These are phyloP conservation scores for Plusia festucae DNA, from an alignment of 2,888 invertebrate species.

Conservation along the genomic window DNA sequence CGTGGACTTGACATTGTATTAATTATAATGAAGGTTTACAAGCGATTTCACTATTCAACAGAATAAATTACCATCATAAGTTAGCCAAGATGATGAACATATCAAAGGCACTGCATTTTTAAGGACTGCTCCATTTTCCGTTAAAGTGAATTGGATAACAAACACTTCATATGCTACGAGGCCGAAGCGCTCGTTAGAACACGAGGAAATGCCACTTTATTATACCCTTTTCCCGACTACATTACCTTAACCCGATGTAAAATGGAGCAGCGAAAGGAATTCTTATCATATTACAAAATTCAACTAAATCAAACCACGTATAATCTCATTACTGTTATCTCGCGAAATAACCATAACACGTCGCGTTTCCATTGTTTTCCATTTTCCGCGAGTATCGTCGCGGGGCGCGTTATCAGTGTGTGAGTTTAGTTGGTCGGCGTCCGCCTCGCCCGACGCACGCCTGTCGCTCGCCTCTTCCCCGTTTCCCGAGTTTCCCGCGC, in stretches of 20 bases:
- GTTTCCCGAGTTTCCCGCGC: constrained; percentile 78
- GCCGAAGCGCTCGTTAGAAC: constrained; percentile 29
- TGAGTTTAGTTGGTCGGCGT: constrained; percentile 78
- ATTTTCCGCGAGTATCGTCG: constrained; percentile 78
- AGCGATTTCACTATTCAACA: constrained; percentile 15
- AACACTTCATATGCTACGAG: constrained; percentile 37
- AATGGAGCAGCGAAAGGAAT: constrained; percentile 30
- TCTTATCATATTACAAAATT: constrained; percentile 45
- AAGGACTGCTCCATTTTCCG: constrained; percentile 17
- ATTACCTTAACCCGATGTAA: constrained; percentile 34
- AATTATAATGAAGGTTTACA: constrained; percentile 10
- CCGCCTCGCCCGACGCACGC: constrained; percentile 76
- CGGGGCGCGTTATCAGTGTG: constrained; percentile 78
- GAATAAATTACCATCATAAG: constrained; percentile 9
- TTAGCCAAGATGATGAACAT: constrained; percentile 10
- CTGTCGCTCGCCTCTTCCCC: constrained; percentile 64
- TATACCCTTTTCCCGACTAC: constrained; percentile 20
- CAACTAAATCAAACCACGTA: constrained; percentile 51
- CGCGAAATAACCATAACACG: constrained; percentile 68
- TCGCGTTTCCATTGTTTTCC: constrained; percentile 84
- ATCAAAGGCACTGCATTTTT: constrained; percentile 36
- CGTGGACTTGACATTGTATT: background rate
- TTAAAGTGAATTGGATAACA: constrained; percentile 39
- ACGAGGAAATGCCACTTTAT: constrained; percentile 30
- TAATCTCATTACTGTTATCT: constrained; percentile 71